Evolutionary conservation across 2,113 vertebrate species (phyloP).

Genomic region (Erpornis zantholeuca): DNA sequence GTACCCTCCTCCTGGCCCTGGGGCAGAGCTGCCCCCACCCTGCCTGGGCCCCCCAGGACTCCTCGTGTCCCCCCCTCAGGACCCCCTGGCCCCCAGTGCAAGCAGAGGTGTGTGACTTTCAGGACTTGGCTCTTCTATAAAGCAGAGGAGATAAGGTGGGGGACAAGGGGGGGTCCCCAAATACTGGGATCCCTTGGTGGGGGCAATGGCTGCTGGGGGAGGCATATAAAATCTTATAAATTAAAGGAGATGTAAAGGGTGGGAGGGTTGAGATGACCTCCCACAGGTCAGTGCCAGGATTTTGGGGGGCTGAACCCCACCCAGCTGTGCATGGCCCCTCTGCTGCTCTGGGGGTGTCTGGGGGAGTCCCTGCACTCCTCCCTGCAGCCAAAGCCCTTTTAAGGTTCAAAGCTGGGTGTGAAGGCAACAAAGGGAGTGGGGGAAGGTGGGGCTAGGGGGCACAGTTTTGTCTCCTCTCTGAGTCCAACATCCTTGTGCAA

Average conservation of each 20-base stretch:
- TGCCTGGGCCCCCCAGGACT: not conserved
- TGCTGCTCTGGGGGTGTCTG: not conserved
- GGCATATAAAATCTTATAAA: not conserved
- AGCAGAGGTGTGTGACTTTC: not conserved
- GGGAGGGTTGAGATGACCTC: not conserved
- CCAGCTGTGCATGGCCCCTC: no score
- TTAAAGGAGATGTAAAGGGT: not conserved
- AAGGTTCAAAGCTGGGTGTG: not conserved
- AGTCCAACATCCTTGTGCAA: not conserved
- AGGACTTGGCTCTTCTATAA: not conserved
- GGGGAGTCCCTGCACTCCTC: not conserved
- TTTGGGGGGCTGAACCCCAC: not conserved
- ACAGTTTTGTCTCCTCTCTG: not conserved
- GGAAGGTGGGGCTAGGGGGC: accelerated
- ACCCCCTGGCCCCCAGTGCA: not conserved
- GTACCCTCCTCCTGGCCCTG: not conserved
- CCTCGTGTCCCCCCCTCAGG: not conserved
- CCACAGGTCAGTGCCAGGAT: not conserved
- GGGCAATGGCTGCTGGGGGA: not conserved
- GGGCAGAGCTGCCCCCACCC: not conserved
- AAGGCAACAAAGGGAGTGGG: not conserved
- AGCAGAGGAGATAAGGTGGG: not conserved
- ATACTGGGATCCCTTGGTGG: no score
- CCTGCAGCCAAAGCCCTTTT: not conserved
- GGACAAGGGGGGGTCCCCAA: not conserved